Evolutionary conservation across 2,113 vertebrate species (phyloP).

Genomic region (Oenanthe oenanthe): DNA sequence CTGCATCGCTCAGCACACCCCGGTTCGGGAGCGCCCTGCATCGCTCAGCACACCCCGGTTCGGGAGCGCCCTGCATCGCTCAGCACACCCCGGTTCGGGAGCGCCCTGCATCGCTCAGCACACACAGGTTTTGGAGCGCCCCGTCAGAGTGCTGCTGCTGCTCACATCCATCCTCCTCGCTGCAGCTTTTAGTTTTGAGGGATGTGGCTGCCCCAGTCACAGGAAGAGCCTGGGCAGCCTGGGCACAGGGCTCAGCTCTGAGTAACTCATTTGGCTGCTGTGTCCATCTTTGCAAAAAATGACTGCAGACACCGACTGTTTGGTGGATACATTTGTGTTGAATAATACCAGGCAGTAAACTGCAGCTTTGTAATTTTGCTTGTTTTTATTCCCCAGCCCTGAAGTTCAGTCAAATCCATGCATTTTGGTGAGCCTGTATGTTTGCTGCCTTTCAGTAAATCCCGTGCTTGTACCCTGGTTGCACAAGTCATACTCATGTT

Average conservation of each 20-base stretch:
- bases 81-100: no score
- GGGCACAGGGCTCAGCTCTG: background rate
- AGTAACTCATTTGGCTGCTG: background rate
- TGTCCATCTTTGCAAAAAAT: background rate
- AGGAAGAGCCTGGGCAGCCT: background rate
- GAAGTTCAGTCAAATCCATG: background rate
- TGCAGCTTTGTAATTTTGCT: background rate
- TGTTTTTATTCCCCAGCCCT: background rate
- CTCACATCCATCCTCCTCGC: rapidly evolving
- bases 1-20: no score
- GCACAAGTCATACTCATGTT: rapidly evolving
- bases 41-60: no score
- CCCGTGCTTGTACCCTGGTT: background rate
- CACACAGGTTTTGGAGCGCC: rapidly evolving
- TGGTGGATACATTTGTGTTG: background rate
- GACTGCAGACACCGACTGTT: background rate
- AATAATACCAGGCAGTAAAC: background rate
- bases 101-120: background rate
- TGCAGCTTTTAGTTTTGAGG: background rate
- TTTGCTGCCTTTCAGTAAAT: background rate
- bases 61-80: no score
- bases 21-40: no score
- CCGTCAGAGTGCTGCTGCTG: background rate
- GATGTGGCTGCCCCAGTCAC: background rate
- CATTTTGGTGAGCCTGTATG: rapidly evolving